Percentiles rank a stretch among this genome's conserved stretches.
Evolutionary conservation across 30 jellyfish, hydroid and myxozoan species (phyloP).

Genomic region (Hydra vulgaris): DNA sequence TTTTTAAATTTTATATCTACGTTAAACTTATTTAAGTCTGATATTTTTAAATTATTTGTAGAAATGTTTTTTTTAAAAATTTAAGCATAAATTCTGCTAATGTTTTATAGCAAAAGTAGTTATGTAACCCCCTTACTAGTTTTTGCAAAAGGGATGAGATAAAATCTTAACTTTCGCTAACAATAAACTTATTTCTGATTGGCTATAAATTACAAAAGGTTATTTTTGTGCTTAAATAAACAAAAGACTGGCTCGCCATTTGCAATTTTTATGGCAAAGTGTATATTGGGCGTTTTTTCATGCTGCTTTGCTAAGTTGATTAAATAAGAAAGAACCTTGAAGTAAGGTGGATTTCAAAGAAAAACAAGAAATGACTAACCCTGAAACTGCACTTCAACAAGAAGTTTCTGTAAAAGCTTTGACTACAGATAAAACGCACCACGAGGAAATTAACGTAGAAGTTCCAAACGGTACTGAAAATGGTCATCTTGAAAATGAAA

Average conservation of each 20-base stretch:
- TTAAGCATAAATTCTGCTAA: no score
- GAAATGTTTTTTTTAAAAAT: no score
- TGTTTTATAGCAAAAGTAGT: no score
- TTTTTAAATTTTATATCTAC: no score
- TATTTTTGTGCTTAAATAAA: background rate
- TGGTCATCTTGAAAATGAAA: background rate
- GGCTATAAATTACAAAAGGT: background rate
- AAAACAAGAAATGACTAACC: background rate
- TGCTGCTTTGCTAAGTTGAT: background rate
- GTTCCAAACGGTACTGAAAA: background rate
- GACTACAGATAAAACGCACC: background rate
- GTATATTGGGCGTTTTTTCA: background rate
- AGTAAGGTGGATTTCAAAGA: no score
- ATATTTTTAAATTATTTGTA: no score
- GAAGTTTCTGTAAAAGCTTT: background rate
- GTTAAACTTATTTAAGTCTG: no score
- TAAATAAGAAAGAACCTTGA: background rate
- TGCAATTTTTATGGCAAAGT: background rate
- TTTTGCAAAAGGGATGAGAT: background rate
- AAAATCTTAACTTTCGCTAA: background rate
- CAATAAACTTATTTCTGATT: background rate
- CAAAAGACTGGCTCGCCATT: background rate
- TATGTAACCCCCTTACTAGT: background rate
- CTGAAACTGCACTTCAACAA: background rate
- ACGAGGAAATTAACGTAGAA: background rate